Evolutionary conservation across 1,140 invertebrate species (phyloP).

Genomic region (Sycobia sp.): DNA sequence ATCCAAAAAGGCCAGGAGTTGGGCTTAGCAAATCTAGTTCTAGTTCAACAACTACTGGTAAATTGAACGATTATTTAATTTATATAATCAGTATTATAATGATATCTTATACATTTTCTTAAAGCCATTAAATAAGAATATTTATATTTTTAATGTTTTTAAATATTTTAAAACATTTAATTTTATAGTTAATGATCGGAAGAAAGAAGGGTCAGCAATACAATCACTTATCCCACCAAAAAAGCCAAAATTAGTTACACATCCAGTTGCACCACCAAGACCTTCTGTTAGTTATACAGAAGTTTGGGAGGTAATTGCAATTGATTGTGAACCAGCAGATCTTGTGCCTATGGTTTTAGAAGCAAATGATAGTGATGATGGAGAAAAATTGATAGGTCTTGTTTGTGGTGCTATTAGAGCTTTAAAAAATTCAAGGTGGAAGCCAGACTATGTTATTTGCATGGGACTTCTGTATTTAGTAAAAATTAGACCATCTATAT

Average conservation of each 20-base stretch:
- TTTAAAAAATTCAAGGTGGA: slow-evolving; percentile 71
- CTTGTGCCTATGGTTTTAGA: slow-evolving; percentile 66
- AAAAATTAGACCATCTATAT: slow-evolving; percentile 79
- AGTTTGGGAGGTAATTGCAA: slow-evolving; percentile 64
- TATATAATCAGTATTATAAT: slow-evolving; percentile 1
- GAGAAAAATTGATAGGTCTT: slow-evolving; percentile 67
- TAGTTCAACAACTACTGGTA: slow-evolving; percentile 55
- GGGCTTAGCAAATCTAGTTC: slow-evolving; percentile 58
- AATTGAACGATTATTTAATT: slow-evolving; percentile 26
- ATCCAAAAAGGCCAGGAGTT: slow-evolving; percentile 63
- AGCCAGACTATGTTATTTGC: slow-evolving; percentile 80
- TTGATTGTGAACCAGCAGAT: slow-evolving; percentile 68
- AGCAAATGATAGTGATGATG: slow-evolving; percentile 66
- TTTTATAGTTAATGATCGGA: slow-evolving; percentile 55
- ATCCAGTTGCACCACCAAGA: slow-evolving; percentile 44
- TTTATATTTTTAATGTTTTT: not conserved
- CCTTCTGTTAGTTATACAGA: slow-evolving; percentile 58
- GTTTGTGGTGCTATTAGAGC: slow-evolving; percentile 71
- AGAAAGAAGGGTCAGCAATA: slow-evolving; percentile 61
- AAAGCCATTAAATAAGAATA: not conserved
- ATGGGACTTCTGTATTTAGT: slow-evolving; percentile 81
- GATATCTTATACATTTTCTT: not conserved
- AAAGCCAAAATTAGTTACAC: slow-evolving; percentile 55
- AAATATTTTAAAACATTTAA: slow-evolving; percentile 36
- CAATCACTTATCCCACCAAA: slow-evolving; percentile 56